Base-by-base conservation (phyloP, 2,797 vertebrate genomes). In the Pterois miles region DNA sequence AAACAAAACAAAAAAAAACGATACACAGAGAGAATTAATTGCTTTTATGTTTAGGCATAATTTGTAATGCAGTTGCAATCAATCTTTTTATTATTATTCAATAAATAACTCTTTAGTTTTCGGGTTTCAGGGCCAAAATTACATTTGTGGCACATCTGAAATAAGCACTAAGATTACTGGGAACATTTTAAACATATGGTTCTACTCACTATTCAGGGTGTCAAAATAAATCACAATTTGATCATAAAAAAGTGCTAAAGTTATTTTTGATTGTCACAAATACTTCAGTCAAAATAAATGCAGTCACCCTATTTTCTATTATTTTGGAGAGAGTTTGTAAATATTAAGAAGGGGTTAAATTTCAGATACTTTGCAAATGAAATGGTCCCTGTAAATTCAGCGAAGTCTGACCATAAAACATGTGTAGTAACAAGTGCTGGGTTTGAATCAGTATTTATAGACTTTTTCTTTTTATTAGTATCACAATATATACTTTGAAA, bases 401-500 rank as follows among this genome's bases (percentile, higher is more conserved):
- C 20, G 13, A 78, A 65, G 4, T 60, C 14, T 53, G 34, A 43
- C 18, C 20, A 60, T 67, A 22, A 63, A 74, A 33, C 2, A 11
- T 67, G 11, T 14, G 50, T 8, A 74, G 4, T 68, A 69, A 73
- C 29, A 74, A 81, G 68, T 63, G 71, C 58, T 74, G 62, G 34
- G 33, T 60, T 53, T 69, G 12, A 78, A 74, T 79, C 10, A 60
- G 11, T 66, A 48, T 50, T 68, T 73, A 14, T 20, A 33, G 12
- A 53, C 8, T 53, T 40, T 33, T 46, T 3, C 27, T 53, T 31
- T 57, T 56, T 23, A 59, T 50, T 65, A 52, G 1, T 63, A 62
- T 62, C 22, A 59, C 23, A 80, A 68, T 38, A 76, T 50, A 67
- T 40, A 33, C 7, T 59, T 46, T 36, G 7, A 62, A 38, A n/a